Evolutionary conservation across 2,113 vertebrate species (phyloP), one percentile per base, ranked within the genome.

Genomic region (Megaleporinus macrocephalus): DNA sequence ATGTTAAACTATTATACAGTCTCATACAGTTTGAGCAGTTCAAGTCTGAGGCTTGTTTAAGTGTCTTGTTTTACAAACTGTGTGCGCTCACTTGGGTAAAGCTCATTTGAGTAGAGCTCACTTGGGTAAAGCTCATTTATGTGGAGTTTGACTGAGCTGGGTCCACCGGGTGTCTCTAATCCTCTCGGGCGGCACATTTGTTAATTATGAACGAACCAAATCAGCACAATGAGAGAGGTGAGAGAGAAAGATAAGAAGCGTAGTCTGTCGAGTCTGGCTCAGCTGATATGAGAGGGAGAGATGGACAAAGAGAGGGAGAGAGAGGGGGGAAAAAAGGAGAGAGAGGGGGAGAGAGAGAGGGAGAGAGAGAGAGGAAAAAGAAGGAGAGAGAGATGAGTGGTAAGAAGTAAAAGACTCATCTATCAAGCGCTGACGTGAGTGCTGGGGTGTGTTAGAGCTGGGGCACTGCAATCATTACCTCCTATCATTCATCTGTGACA

Each of bases 361-460:
- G 57, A 10, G 57, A 12, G 57, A 26, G 57, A 7, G 20, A n/a
- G 53, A 57, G 53, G 14, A 20, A 57, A 61, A 29, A 71, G 70
- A 71, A 33, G 73, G 61, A 75, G 65, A 44, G 72, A 44, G 72
- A 73, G 66, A 73, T 55, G 63, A 75, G 71, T 76, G 66, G 80
- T 81, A 57, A 81, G 74, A 53, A 81, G 73, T 61, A 33, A 29
- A 81, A 72, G 74, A 62, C 62, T 81, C 80, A 81, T 81, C 80
- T 73, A 81, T 81, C 80, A 81, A 73, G 12, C 18, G 16, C 73
- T 75, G 72, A 68, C 62, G 30, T 62, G 72, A 81, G 44, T 68
- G 30, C 80, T 81, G 80, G 74, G 66, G 49, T 76, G 80, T 81
- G 72, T 81, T 75, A 81, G 73, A 76, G 80, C 49, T n/a, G 36